Evolutionary conservation across 2,797 vertebrate species (phyloP).

Genomic region (Fundulus diaphanus): DNA sequence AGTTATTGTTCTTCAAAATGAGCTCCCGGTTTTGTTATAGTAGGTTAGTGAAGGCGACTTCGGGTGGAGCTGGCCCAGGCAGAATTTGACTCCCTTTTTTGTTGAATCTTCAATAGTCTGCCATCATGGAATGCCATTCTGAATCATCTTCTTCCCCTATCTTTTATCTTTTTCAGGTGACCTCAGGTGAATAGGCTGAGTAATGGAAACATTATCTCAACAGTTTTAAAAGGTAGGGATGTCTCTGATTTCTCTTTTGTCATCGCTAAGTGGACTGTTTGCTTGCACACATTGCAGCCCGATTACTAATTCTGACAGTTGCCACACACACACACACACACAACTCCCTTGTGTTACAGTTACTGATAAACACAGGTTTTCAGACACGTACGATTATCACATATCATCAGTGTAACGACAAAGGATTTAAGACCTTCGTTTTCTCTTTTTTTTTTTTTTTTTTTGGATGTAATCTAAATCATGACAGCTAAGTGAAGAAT

Average conservation of each 20-base stretch:
- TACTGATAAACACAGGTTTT: conserved; percentile 29
- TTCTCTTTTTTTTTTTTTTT: conserved; percentile 46
- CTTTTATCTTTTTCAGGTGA: conserved; percentile 64
- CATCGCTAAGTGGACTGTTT: conserved; percentile 28
- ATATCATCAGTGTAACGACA: conserved; percentile 41
- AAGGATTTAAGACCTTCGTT: conserved; percentile 45
- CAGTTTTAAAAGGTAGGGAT: conserved; percentile 62
- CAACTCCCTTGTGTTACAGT: conserved; percentile 17
- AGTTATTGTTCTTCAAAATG: background rate
- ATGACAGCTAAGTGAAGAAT: conserved; percentile 71
- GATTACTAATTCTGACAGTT: conserved; percentile 37
- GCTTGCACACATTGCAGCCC: conserved; percentile 27
- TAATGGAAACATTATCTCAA: conserved; percentile 62
- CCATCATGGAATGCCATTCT: conserved; percentile 29
- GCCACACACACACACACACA: conserved; percentile 51
- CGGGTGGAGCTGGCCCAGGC: conserved; percentile 22
- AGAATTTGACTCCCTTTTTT: conserved; percentile 13
- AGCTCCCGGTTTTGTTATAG: background rate
- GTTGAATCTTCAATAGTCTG: conserved; percentile 18
- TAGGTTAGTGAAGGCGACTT: conserved; percentile 28
- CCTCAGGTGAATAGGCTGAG: conserved; percentile 53
- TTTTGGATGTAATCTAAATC: conserved; percentile 71
- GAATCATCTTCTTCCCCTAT: conserved; percentile 40
- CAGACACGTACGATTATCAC: conserved; percentile 27
- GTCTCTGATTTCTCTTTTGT: conserved; percentile 45